phyloP scores from a whole-genome alignment of 2,113 vertebrate species.

The Piaya cayana region DNA sequence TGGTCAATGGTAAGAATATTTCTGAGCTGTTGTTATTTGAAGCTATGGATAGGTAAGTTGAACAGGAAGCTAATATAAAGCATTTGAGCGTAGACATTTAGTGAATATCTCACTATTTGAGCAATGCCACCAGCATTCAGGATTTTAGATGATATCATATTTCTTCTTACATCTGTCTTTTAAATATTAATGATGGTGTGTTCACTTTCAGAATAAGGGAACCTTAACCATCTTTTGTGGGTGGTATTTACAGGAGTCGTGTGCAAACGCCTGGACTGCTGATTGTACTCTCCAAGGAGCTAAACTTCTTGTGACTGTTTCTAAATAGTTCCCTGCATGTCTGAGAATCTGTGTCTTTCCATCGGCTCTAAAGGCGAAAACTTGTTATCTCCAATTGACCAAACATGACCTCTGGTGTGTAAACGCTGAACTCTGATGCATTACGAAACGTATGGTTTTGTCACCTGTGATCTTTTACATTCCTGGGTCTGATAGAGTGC shows the following conservation, averaged over 20 bases:
- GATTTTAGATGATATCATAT: neutral
- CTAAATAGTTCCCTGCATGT: neutral
- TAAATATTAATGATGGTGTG: no score
- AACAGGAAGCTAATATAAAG: neutral
- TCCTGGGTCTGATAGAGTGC: neutral
- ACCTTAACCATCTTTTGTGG: neutral
- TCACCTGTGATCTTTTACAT: slow-evolving; percentile 40
- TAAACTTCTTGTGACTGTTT: neutral
- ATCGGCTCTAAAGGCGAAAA: neutral
- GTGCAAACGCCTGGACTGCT: neutral
- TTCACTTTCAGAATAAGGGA: neutral
- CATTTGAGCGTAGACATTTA: neutral
- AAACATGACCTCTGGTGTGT: neutral
- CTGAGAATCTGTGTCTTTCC: neutral
- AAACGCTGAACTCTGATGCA: slow-evolving; percentile 16
- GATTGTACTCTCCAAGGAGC: neutral
- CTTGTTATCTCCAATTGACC: neutral
- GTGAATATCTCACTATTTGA: neutral
- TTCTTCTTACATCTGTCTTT: neutral
- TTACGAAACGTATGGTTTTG: neutral
- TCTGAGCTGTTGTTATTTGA: neutral
- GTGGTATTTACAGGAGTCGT: neutral
- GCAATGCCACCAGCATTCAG: neutral
- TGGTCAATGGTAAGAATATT: neutral
- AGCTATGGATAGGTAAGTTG: neutral